These are phyloP conservation scores for Heterocephalus glaber DNA, from an alignment of 2,113 vertebrate species.

Conservation along the genomic window DNA sequence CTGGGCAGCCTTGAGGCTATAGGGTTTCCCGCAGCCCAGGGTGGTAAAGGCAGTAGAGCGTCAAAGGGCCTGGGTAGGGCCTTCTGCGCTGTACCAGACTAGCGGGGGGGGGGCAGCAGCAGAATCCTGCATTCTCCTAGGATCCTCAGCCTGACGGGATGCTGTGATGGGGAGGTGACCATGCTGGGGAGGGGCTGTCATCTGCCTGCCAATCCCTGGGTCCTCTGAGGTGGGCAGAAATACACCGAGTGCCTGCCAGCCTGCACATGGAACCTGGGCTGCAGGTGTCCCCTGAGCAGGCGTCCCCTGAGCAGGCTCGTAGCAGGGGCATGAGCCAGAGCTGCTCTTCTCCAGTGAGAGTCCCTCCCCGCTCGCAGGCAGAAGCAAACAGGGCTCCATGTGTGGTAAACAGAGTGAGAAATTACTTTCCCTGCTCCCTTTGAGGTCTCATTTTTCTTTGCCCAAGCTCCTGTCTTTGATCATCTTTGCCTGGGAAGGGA, in stretches of 20 bases:
- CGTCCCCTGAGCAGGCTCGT: not conserved
- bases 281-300: not conserved
- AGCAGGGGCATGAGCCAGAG: not conserved
- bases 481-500: not conserved
- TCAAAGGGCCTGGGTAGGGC: not conserved
- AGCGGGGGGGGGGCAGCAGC: not conserved
- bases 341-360: fast-evolving
- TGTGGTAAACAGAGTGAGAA: not conserved
- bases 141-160: not conserved
- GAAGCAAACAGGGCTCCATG: fast-evolving
- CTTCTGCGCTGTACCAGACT: fast-evolving
- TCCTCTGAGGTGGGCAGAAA: not conserved
- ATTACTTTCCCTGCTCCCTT: not conserved
- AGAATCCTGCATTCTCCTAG: not conserved
- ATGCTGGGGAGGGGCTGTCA: fast-evolving
- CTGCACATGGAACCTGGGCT: not conserved
- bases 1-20: fast-evolving
- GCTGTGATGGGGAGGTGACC: fast-evolving
- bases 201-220: fast-evolving
- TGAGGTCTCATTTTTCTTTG: too few relatives aligned
- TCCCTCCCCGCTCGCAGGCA: not conserved
- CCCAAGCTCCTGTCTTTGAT: not conserved
- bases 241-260: fast-evolving
- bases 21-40: too few relatives aligned
- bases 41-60: not conserved